phyloP scores from a whole-genome alignment of 2,888 invertebrate species.

The Tridacna gigas region DNA sequence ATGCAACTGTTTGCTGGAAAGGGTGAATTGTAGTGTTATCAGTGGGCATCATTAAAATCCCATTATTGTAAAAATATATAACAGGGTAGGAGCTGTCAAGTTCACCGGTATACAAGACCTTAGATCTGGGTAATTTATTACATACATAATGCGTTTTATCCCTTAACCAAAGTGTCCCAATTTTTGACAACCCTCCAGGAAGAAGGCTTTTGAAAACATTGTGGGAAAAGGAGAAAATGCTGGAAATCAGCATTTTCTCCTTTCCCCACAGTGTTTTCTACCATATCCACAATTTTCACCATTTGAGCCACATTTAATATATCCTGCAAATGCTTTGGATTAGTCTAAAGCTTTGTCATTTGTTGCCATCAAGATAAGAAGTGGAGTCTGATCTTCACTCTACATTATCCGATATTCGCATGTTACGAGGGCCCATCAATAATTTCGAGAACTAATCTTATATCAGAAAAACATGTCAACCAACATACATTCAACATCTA shows the following conservation, averaged over 20 bases:
- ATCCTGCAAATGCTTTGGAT: too few relatives aligned
- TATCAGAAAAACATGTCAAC: too few relatives aligned
- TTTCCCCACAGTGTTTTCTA: neutral
- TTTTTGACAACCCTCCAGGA: too few relatives aligned
- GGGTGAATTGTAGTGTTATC: neutral
- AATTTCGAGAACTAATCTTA: too few relatives aligned
- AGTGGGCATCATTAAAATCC: neutral
- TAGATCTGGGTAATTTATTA: neutral
- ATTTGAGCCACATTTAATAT: too few relatives aligned
- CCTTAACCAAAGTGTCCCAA: neutral
- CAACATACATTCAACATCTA: too few relatives aligned
- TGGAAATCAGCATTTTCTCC: neutral
- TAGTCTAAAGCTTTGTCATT: too few relatives aligned
- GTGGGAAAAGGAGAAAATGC: neutral
- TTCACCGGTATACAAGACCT: neutral
- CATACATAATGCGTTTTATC: neutral
- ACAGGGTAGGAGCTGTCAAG: neutral
- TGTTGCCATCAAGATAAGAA: too few relatives aligned
- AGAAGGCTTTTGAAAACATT: neutral
- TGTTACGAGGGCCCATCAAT: too few relatives aligned
- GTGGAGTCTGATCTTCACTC: too few relatives aligned
- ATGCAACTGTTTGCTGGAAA: too few relatives aligned
- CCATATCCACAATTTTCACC: neutral
- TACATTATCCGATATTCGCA: too few relatives aligned
- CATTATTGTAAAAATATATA: neutral